These are phyloP conservation scores for Apaloderma vittatum DNA, from an alignment of 2,113 vertebrate genomes.

Conservation along the genomic window DNA sequence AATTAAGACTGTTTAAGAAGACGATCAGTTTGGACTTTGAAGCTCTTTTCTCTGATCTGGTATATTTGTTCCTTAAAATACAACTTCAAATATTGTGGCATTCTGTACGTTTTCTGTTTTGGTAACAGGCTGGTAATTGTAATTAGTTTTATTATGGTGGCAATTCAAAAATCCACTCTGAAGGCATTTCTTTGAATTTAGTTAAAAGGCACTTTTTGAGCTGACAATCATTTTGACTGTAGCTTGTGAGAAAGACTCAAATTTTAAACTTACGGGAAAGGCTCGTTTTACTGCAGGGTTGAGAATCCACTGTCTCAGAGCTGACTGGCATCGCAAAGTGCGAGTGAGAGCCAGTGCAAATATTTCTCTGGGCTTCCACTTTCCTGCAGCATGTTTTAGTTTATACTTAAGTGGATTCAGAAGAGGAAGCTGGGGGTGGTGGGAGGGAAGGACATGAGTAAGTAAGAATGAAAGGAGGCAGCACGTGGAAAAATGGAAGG, in stretches of 20 bases:
- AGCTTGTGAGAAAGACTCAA: conserved; percentile 8
- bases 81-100: not conserved
- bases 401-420: conserved; percentile 55
- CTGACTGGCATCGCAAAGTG: conserved; percentile 35
- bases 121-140: conserved; percentile 23
- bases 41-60: conserved; percentile 5
- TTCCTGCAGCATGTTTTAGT: conserved; percentile 50
- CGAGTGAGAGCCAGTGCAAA: conserved; percentile 22
- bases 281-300: conserved; percentile 34
- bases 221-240: conserved; percentile 40
- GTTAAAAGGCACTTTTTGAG: not conserved
- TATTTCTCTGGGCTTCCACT: conserved; percentile 58
- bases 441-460: not conserved
- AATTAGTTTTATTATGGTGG: conserved; percentile 25
- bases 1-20: not conserved
- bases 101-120: conserved; percentile 25
- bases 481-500: not conserved
- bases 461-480: conserved; percentile 16
- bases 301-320: conserved; percentile 49
- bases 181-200: conserved; percentile 1
- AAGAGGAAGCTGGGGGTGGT: conserved; percentile 53
- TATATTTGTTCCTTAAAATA: not conserved
- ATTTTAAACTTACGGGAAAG: conserved; percentile 56
- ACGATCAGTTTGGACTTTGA: not conserved
- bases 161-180: conserved; percentile 13